Evolutionary conservation across 2,797 vertebrate species (phyloP), one percentile per base, ranked within the genome.

Genomic region (Syncerus caffer): DNA sequence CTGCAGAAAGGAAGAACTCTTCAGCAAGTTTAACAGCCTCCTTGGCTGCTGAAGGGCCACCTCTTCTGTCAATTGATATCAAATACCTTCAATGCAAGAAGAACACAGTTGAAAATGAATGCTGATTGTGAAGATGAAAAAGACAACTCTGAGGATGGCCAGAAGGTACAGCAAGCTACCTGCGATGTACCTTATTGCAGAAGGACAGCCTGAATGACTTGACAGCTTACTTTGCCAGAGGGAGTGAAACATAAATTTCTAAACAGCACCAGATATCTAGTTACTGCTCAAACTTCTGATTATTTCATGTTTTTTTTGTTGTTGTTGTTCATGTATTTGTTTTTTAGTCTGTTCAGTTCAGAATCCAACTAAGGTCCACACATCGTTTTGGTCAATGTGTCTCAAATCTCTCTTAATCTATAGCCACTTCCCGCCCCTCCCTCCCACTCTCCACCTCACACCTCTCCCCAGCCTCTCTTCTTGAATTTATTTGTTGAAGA

Each of bases 1-100:
- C 98, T 38, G 99, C 98, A 38, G 99, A 99, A 95, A 99, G 98
- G 98, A 99, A 99, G 98, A 99, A 99, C 47, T 99, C 99, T 98
- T 99, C 99, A 8, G 99, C 99, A 96, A 99, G 98, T 98, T 99
- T 99, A 96, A 99, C 99, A 0, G 99, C 99, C 98, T 99, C 99
- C 98, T 99, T 99, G 34, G 99, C 99, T 98, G 99, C 99, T 86
- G 98, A 97, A 1, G 99, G 95, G 34, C 99, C 99, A 97, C 99
- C 98, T 98, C 99, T 99, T 98, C 99, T 99, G 95, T 99, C 99
- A 89, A 99, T 99, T 38, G 99, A 99, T 97, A 99, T 98, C 87
- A 99, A 98, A 98, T 99, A 99, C 97, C 99, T 99, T 93, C 89
- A 97, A 98, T 0, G 93, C 50, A 98, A 96, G 55, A 94, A 90